Evolutionary conservation across 2,113 vertebrate genomes (phyloP), one percentile per base, ranked within the genome.

Genomic region (Eleginops maclovinus): DNA sequence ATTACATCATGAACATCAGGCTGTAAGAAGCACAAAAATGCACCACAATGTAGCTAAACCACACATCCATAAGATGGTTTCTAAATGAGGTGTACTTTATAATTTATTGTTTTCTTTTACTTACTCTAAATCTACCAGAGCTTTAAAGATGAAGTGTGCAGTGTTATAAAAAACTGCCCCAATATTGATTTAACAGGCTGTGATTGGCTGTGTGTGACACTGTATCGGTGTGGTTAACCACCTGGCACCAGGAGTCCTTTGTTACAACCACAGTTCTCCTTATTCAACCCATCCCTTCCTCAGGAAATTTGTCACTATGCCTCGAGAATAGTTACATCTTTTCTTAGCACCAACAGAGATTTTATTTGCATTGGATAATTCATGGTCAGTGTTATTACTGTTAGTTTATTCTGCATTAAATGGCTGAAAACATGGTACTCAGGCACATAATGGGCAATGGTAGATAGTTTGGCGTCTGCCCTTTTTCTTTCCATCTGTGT

Each of bases 161-260:
- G 17, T 24, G 51, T 9, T 24, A 51, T 49, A 2, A 1, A 53
- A n/a, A 4, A 21, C 14, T 31, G 22, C 4, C 12, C 22, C 36
- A 19, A 2, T n/a, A 21, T 54, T 12, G n/a, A 67, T 84, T 51
- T 75, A 47, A 46, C 55, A 40, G 43, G 44, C 49, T 55, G 28
- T 31, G 49, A 12, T 36, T 50, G n/a, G 55, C 59, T 79, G 71
- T 72, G 69, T 55, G 6, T 64, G 59, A 51, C 36, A 74, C 19
- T 49, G 5, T 31, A 55, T 77, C 67, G 26, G 65, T 61, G 47
- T 24, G 51, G 75, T 77, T 69, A 68, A 76, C 75, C 71, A 47
- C 31, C 51, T 70, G 83, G 84, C 83, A 83, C 87, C 86, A 87
- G 66, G 62, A 77, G 3, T 75, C 53, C 67, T 89, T 87, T 75